Percentiles rank a stretch among this genome's conserved stretches.
Conservation (phyloP, 2,113 vertebrate genomes). For the Desmodus rotundus region DNA sequence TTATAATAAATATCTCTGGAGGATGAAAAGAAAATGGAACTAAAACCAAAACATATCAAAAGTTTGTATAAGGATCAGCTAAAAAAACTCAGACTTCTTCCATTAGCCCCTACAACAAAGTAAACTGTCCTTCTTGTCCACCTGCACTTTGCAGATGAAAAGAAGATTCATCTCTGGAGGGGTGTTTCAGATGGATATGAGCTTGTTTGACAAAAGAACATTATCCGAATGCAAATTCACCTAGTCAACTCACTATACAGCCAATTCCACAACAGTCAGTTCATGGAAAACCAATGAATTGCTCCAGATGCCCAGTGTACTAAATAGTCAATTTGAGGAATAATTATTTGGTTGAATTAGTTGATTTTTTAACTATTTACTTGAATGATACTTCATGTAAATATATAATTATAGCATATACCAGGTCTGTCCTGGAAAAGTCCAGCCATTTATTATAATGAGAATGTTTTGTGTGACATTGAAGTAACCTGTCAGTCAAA, state of each 20-base stretch:
- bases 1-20: background rate
- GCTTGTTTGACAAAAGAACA: background rate
- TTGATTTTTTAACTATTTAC: background rate
- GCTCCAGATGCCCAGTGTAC: background rate
- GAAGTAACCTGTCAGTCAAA: no score
- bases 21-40: background rate
- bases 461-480: no score
- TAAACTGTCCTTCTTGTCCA: background rate
- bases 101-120: background rate
- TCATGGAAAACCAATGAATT: background rate
- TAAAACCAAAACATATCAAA: background rate
- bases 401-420: background rate
- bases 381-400: background rate
- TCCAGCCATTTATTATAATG: no score
- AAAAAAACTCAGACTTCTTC: background rate
- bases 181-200: background rate
- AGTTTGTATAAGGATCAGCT: background rate
- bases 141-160: background rate
- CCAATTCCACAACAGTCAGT: background rate
- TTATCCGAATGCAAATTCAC: background rate
- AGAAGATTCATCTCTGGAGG: background rate
- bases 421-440: no score
- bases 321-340: background rate
- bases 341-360: background rate
- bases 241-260: background rate